Evolutionary conservation across 2,888 invertebrate genomes (phyloP), one percentile per base, ranked within the genome.

Genomic region (Lepidonotus clava): DNA sequence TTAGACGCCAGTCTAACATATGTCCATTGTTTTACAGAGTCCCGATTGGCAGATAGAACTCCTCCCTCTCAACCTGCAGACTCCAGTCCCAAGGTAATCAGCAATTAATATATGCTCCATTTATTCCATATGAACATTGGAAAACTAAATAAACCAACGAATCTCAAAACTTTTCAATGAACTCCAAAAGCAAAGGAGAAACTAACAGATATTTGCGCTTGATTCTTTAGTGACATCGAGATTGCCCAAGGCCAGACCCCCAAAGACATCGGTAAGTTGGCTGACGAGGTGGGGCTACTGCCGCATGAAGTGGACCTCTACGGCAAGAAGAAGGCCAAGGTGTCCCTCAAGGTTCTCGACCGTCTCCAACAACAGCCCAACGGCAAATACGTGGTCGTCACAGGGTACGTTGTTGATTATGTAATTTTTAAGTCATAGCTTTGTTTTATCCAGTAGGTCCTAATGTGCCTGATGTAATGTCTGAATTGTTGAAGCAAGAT

Each of bases 381-480:
- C 92, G 99, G 99, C 87, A 98, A 97, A 95, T 99, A 98, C 94
- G 96, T 99, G 87, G 98, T 99, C 0, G 98, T 99, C 4, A 97
- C 97, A 85, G 99, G 98, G 97, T 97, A 94, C 95, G 95, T n/a
- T n/a, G n/a, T n/a, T n/a, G n/a, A n/a, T n/a, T n/a, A n/a, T n/a
- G n/a, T n/a, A n/a, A n/a, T n/a, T n/a, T n/a, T n/a, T n/a, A n/a
- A n/a, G n/a, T n/a, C n/a, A n/a, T n/a, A n/a, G n/a, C n/a, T n/a
- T n/a, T n/a, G n/a, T n/a, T n/a, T n/a, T n/a, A n/a, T n/a, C n/a
- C n/a, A n/a, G n/a, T n/a, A n/a, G n/a, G n/a, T n/a, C n/a, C n/a
- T n/a, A n/a, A n/a, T n/a, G n/a, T n/a, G n/a, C n/a, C n/a, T n/a
- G n/a, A n/a, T n/a, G n/a, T n/a, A n/a, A n/a, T n/a, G n/a, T n/a